A percentile compares a stretch with the other conserved stretches of the same genome.
phyloP scores from a whole-genome alignment of 1,140 invertebrate species.

The Drosophila sucinea region DNA sequence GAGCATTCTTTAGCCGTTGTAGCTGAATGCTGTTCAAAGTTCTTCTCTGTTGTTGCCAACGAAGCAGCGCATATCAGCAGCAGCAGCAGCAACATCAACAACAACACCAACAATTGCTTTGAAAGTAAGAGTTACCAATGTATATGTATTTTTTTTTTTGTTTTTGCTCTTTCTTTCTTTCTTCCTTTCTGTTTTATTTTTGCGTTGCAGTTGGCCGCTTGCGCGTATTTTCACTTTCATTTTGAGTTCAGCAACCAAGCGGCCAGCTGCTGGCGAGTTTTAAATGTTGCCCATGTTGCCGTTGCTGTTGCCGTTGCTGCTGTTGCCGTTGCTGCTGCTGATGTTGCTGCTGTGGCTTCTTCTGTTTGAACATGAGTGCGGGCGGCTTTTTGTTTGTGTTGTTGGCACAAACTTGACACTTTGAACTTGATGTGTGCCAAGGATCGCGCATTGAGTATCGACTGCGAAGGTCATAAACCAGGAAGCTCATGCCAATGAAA shows the following conservation, averaged over 20 bases:
- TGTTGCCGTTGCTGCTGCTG: slow-evolving; percentile 33
- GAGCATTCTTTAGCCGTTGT: not conserved
- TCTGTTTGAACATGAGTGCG: slow-evolving; percentile 19
- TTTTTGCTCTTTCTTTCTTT: slow-evolving; percentile 16
- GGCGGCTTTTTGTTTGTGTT: slow-evolving; percentile 36
- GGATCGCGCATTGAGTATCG: slow-evolving; percentile 8
- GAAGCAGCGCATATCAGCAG: slow-evolving; percentile 34
- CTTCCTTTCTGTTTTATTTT: slow-evolving; percentile 45
- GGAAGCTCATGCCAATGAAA: slow-evolving; percentile 39
- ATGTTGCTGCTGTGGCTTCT: slow-evolving; percentile 32
- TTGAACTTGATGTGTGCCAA: slow-evolving; percentile 68
- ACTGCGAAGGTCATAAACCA: not conserved
- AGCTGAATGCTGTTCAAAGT: not conserved
- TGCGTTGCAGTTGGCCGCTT: slow-evolving; percentile 47
- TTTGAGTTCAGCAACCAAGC: slow-evolving; percentile 76
- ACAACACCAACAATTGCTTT: slow-evolving; percentile 35
- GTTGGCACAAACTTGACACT: slow-evolving; percentile 69
- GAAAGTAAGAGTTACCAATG: slow-evolving; percentile 70
- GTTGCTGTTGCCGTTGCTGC: slow-evolving; percentile 22
- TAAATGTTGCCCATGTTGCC: slow-evolving; percentile 28
- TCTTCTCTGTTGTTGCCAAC: slow-evolving; percentile 31
- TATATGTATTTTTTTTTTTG: slow-evolving; percentile 19
- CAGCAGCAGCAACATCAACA: slow-evolving; percentile 36
- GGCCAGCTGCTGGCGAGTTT: slow-evolving; percentile 43
- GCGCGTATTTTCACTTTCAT: slow-evolving; percentile 76